Conservation (phyloP, 2,113 vertebrate species). For the Corythaixoides concolor region DNA sequence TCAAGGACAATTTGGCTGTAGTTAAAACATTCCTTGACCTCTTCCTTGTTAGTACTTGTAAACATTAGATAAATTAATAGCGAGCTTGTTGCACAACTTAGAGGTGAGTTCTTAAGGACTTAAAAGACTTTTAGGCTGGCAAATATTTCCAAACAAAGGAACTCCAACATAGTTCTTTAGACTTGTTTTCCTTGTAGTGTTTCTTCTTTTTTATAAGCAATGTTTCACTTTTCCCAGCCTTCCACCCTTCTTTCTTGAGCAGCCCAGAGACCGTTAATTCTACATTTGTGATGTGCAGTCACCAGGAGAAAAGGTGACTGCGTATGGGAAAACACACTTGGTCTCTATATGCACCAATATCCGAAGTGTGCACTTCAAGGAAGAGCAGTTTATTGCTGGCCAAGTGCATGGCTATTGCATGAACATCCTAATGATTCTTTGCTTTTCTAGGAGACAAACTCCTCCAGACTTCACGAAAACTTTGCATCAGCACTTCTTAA, state of each 20-base stretch:
- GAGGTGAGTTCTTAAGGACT: background rate
- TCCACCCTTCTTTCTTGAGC: background rate
- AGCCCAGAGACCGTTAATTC: background rate
- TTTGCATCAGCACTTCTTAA: background rate
- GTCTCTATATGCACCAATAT: background rate
- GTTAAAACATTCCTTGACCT: background rate
- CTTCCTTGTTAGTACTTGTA: background rate
- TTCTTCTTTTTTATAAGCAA: background rate
- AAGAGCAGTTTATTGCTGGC: background rate
- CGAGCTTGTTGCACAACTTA: background rate
- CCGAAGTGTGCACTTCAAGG: background rate
- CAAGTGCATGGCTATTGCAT: background rate
- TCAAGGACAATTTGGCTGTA: background rate
- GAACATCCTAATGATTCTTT: background rate
- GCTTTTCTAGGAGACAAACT: background rate
- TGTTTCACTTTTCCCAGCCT: background rate
- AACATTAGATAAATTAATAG: background rate
- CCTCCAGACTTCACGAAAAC: background rate
- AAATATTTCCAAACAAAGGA: background rate
- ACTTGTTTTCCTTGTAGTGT: background rate
- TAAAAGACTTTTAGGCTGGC: background rate
- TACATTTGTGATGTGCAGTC: background rate
- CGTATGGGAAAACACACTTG: rapidly evolving
- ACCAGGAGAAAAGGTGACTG: background rate
- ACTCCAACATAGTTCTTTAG: background rate